Evolutionary conservation across 2,888 invertebrate species (phyloP).

Genomic region (Drosophila niveifrons): DNA sequence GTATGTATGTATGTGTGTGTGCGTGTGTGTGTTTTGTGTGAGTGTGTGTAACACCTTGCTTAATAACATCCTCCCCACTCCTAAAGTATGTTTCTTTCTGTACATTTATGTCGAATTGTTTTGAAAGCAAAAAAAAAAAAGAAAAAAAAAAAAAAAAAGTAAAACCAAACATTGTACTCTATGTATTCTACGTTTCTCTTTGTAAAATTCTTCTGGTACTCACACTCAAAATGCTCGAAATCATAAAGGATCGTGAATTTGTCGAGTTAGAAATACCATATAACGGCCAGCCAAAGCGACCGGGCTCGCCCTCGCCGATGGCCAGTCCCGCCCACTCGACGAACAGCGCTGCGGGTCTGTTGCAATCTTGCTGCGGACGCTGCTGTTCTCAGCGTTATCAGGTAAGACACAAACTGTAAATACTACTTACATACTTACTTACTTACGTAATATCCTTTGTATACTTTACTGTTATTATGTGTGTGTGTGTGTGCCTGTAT

Average conservation of each 20-base stretch:
- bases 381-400: slow-evolving; percentile 96
- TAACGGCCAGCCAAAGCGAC: slow-evolving; percentile 97
- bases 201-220: slow-evolving; percentile 76
- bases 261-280: slow-evolving; percentile 97
- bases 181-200: slow-evolving; percentile 76
- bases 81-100: slow-evolving; percentile 57
- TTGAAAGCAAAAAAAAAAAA: slow-evolving; percentile 24
- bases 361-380: slow-evolving; percentile 93
- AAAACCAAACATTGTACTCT: slow-evolving; percentile 72
- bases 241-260: slow-evolving; percentile 95
- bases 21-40: slow-evolving; percentile 38
- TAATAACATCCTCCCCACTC: slow-evolving; percentile 22
- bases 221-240: slow-evolving; percentile 54
- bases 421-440: slow-evolving; percentile 20
- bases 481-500: slow-evolving; percentile 26
- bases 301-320: slow-evolving; percentile 94
- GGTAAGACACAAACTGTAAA: slow-evolving; percentile 86
- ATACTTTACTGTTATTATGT: slow-evolving; percentile 27
- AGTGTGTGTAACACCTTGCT: slow-evolving; percentile 39
- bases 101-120: slow-evolving; percentile 56
- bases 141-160: slow-evolving; percentile 16
- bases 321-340: slow-evolving; percentile 95
- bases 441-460: slow-evolving; percentile 28
- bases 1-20: slow-evolving; percentile 39
- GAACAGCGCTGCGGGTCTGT: slow-evolving; percentile 89